Percentiles rank a stretch among this genome's conserved stretches.
These are phyloP conservation scores for Biston betularia DNA, from an alignment of 2,888 invertebrate species.

Conservation along the genomic window DNA sequence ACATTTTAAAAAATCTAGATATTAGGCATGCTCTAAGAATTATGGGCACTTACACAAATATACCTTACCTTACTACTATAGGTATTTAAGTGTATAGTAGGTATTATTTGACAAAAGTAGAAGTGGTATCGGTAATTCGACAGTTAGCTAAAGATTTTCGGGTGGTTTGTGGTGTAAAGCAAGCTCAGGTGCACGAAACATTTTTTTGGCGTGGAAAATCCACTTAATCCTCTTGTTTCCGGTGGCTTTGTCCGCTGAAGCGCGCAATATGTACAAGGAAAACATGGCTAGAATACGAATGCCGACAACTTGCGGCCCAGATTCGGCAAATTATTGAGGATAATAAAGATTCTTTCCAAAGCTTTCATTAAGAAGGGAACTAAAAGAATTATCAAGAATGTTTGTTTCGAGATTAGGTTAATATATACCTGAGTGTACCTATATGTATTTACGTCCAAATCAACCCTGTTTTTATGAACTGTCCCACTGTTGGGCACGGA, in stretches of 20 bases:
- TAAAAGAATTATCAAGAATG: background rate
- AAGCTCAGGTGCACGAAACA: slow-evolving; percentile 46
- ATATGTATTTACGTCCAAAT: too few relatives aligned
- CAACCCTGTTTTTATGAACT: too few relatives aligned
- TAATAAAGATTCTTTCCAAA: slow-evolving; percentile 25
- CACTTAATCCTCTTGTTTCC: slow-evolving; percentile 47
- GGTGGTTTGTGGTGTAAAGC: slow-evolving; percentile 6
- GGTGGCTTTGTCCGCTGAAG: slow-evolving; percentile 43
- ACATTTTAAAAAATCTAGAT: too few relatives aligned
- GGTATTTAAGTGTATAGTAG: background rate
- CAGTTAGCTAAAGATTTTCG: background rate
- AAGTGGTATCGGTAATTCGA: background rate
- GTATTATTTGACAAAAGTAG: background rate
- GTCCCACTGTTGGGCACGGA: too few relatives aligned
- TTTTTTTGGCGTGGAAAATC: slow-evolving; percentile 42
- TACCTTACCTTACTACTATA: too few relatives aligned
- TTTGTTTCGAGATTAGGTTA: background rate
- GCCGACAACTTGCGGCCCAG: slow-evolving; percentile 15
- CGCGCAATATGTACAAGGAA: slow-evolving; percentile 39
- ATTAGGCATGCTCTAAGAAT: too few relatives aligned
- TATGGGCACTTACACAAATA: too few relatives aligned
- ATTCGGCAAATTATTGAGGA: slow-evolving; percentile 31
- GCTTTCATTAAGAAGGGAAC: slow-evolving; percentile 18
- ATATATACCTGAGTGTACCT: too few relatives aligned
- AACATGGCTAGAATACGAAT: slow-evolving; percentile 37